Evolutionary conservation across 1,140 invertebrate genomes (phyloP), one percentile per base, ranked within the genome.

Genomic region (Dufourea novaeangliae): DNA sequence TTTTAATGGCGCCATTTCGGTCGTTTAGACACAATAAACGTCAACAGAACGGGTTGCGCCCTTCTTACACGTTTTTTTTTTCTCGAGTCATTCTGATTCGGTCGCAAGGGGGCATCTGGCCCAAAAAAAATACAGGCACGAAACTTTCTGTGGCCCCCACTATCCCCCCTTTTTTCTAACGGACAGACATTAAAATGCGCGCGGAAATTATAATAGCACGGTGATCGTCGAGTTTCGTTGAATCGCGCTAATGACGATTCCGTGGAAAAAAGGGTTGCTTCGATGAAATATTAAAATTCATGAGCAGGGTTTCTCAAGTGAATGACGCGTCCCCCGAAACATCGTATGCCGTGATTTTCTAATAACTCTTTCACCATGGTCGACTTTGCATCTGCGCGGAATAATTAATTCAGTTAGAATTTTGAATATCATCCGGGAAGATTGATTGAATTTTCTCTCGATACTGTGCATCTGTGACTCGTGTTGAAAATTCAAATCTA

Each of bases 231-330:
- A 88, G 86, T 88, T 82, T 75, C 62, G 64, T 83, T 88, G 74
- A 85, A 85, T 84, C 78, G 66, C 61, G 22, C 46, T 77, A 74
- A 84, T 73, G 61, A 67, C 66, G 69, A 0, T 80, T 74, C 64
- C 69, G 62, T n/a, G 46, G 34, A 32, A 50, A 76, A 86, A 87
- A 72, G 86, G 82, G 71, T 72, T 74, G 67, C 79, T 87, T 86
- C 86, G 80, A 74, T 78, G 50, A 78, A 86, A 89, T 85, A 91
- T 91, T 90, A 90, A 91, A 90, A 91, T 91, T 87, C 90, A 90
- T 88, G 86, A 86, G 84, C 68, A 66, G 72, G 46, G 46, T 5
- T 8, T n/a, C 50, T 46, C 25, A 25, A 22, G 11, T 22, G 50
- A 27, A 25, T 27, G 20, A 71, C 57, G n/a, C 27, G 61, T 37